Conservation (phyloP, 2,888 invertebrate genomes). For the Malacosoma neustria region DNA sequence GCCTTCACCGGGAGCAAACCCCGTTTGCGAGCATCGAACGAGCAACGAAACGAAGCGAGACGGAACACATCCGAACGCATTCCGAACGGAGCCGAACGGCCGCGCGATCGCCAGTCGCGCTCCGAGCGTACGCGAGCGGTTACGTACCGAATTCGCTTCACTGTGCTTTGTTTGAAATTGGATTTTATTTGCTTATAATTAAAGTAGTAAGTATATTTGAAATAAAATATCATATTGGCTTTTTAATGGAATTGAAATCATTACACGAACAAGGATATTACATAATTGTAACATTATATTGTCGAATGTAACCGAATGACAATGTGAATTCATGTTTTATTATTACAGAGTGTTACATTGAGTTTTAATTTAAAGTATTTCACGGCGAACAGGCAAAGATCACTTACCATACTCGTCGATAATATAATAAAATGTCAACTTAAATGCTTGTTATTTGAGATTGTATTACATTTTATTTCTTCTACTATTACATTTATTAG, state of each 20-base stretch:
- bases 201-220: background rate
- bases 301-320: slow-evolving; percentile 11
- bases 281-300: slow-evolving; percentile 3
- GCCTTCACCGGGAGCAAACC: no score
- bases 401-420: no score
- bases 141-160: slow-evolving; percentile 27
- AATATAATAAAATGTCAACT: no score
- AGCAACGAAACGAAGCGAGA: slow-evolving; percentile 17
- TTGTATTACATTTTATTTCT: no score
- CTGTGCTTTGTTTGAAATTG: slow-evolving; percentile 15
- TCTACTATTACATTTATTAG: no score
- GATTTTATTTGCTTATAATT: slow-evolving; percentile 9
- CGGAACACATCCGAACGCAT: slow-evolving; percentile 26
- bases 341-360: no score
- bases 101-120: slow-evolving; percentile 16
- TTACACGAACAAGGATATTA: no score
- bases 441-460: no score
- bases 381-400: no score
- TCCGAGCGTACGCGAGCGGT: slow-evolving; percentile 16
- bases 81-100: slow-evolving; percentile 12
- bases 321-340: slow-evolving; percentile 1
- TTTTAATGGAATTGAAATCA: background rate
- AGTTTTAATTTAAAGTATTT: no score
- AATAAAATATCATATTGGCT: background rate
- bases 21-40: background rate